Percentiles rank a stretch among this genome's conserved stretches.
Conservation (phyloP, 1,140 invertebrate genomes). For the Drosophila suzukii region DNA sequence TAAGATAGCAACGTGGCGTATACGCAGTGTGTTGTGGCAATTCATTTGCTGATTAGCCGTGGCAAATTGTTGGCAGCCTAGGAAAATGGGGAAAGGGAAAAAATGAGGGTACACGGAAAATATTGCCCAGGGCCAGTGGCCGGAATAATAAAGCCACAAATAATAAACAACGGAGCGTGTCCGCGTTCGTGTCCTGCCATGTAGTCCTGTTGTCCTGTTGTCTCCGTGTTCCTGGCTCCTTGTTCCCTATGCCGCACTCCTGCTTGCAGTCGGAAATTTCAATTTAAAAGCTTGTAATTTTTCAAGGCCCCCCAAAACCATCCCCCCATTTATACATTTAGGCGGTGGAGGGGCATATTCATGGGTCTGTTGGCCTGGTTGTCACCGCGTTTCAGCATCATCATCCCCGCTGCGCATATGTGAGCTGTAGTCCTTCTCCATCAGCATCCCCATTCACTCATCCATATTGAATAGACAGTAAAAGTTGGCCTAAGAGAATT, state of each 20-base stretch:
- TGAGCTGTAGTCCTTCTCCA: background rate
- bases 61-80: constrained; percentile 37
- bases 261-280: constrained; percentile 64
- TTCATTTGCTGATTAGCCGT: constrained; percentile 73
- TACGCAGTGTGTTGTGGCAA: constrained; percentile 62
- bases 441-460: constrained; percentile 9
- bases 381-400: constrained; percentile 24
- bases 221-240: constrained; percentile 22
- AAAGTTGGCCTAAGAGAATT: constrained; percentile 30
- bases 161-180: constrained; percentile 49
- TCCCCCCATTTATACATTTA: background rate
- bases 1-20: constrained; percentile 38
- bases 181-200: constrained; percentile 34
- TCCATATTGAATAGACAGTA: constrained; percentile 35
- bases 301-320: constrained; percentile 47
- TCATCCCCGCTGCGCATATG: constrained; percentile 25
- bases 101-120: constrained; percentile 23
- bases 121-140: constrained; percentile 38
- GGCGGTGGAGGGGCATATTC: background rate
- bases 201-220: constrained; percentile 38
- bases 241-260: background rate
- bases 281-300: constrained; percentile 66
- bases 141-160: constrained; percentile 60
- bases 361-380: constrained; percentile 15
- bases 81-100: constrained; percentile 7